Base-by-base conservation (phyloP, 2,797 vertebrate species). In the Anomalospiza imberbis region DNA sequence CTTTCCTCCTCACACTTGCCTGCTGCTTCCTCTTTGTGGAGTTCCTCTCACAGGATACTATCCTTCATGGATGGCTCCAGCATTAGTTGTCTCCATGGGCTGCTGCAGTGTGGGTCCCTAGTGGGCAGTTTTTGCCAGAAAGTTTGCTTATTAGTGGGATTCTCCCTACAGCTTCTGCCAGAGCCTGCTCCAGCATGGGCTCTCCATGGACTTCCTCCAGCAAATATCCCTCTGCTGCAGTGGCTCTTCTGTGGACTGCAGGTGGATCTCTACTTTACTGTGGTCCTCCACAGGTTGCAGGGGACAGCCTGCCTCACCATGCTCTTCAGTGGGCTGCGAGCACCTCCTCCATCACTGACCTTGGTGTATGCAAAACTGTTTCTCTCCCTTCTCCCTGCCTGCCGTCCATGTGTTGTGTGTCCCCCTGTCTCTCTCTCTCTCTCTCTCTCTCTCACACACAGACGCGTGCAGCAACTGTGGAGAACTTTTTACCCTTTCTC, bases 391-490 rank as follows among this genome's bases (percentile, higher is more conserved):
- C 34, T 18, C 31, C 5, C 17, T 25, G 20, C 10, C 14, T 44
- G 51, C 44, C 0, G 0, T 44, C 32, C 0, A 0, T 44, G 36
- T 68, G 34, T 29, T 61, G 34, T 28, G 48, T 68, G 42, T 22
- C 14, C 6, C 10, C 5, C 22, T 50, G 8, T 12, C 16, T 38
- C 5, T 7, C 4, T 31, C 2, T 12, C 4, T 20, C 6, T n/a
- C 14, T 32, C 6, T n/a, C 73, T n/a, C 34, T 13, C n/a, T 16
- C 5, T 10, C 42, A 5, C 3, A 2, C 10, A 3, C 15, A 25
- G 21, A 17, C 1, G 3, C 5, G 3, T 6, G 15, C 1, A 5
- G 14, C 55, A 66, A 47, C 40, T 53, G 32, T 5, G 3, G 48
- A 83, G 17, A 45, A 20, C 24, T 34, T 71, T 40, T 75, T 75